Evolutionary conservation across 2,888 invertebrate species (phyloP), one percentile per base, ranked within the genome.

Genomic region (Neoitamus cyanurus): DNA sequence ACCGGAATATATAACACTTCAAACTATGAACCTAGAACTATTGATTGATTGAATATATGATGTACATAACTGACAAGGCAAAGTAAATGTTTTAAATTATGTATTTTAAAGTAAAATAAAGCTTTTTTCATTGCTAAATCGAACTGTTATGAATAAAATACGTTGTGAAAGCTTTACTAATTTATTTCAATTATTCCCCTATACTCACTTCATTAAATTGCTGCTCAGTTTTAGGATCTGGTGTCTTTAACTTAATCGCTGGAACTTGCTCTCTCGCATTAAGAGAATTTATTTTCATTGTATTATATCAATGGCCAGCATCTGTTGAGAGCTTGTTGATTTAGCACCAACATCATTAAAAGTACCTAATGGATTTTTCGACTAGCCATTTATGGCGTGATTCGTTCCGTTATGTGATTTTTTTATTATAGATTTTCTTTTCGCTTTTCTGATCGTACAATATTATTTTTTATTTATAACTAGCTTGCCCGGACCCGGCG

Each of bases 121-220:
- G 82, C 85, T 84, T 85, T 85, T 86, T 86, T 86, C 85, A 85
- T 84, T 85, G 86, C 85, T 85, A 83, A 86, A 58, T 68, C 70
- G 48, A 83, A 36, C 77, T 83, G 78, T 83, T 83, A 85, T 20
- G 58, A 84, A 83, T 73, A 84, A 85, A 85, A 85, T 58, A 78
- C 84, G 85, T 85, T 85, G 85, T 84, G 84, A 69, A 85, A 85
- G 85, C 85, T 85, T 84, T 85, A 83, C 31, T 37, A 48, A 68
- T 46, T 85, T 73, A 46, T 83, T 80, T 83, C 7, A 80, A 58
- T 80, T 15, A 77, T 77, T 77, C 20, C 20, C 58, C 15, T 11
- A 25, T 1, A 20, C 5, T 5, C n/a, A 58, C 58, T 25, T 25
- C 7, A 58, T 58, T 9, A 25, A 58, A 58, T 6, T 20, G 6